Evolutionary conservation across 1,140 invertebrate species (phyloP).

Genomic region (Drosophila eugracilis): DNA sequence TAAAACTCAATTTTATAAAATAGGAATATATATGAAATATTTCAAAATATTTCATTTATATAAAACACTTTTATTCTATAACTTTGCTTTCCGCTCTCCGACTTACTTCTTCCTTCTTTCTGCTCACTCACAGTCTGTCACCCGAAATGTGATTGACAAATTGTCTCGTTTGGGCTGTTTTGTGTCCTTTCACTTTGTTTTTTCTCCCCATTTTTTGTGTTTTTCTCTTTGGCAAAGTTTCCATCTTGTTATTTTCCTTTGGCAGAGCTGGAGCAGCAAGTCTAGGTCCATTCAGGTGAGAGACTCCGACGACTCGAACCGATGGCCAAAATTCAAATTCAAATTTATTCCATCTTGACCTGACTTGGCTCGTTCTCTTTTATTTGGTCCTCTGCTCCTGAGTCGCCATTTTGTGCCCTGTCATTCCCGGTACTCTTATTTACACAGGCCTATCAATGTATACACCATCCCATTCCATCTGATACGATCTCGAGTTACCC

Average conservation of each 20-base stretch:
- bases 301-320: constrained; percentile 30
- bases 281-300: constrained; percentile 48
- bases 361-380: constrained; percentile 9
- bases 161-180: constrained; percentile 19
- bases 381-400: not conserved
- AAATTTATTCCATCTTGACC: constrained; percentile 63
- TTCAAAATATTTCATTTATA: too few species aligned
- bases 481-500: constrained; percentile 63
- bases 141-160: constrained; percentile 19
- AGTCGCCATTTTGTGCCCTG: constrained; percentile 29
- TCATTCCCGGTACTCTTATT: constrained; percentile 54
- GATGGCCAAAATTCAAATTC: constrained; percentile 69
- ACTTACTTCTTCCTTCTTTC: not conserved
- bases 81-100: too few species aligned
- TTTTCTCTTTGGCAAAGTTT: constrained; percentile 50
- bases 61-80: too few species aligned
- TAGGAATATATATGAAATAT: too few species aligned
- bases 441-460: constrained; percentile 52
- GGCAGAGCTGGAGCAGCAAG: constrained; percentile 18
- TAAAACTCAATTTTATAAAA: not conserved
- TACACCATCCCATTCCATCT: constrained; percentile 8
- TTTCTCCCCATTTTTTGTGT: constrained; percentile 38
- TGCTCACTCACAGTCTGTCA: not conserved
- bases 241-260: constrained; percentile 77
- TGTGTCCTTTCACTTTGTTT: constrained; percentile 27